Base-by-base conservation (phyloP, 2,797 vertebrate genomes). In the Erethizon dorsatum region DNA sequence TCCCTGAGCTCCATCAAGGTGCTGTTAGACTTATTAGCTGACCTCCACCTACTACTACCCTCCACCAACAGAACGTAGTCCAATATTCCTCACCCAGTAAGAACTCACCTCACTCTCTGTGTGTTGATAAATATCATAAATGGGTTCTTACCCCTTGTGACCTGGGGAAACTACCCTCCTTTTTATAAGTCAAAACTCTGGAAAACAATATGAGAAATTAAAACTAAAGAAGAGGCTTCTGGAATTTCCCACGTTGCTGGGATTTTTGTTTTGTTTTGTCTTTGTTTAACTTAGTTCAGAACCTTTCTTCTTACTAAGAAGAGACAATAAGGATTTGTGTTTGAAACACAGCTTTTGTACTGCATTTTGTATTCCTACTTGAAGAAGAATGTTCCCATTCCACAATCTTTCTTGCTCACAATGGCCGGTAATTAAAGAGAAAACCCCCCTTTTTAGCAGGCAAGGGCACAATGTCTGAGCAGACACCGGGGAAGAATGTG, bases 401-500 rank as follows among this genome's bases (percentile, higher is more conserved):
- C 67, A 59, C 3, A n/a, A 91, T 84, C 57, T 98, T 90, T 65
- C 95, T 97, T 88, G 84, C 85, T 88, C 92, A 96, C 59, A 33
- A 0, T 26, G 17, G 63, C 88, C 8, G 20, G 82, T 96, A 75
- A 94, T 96, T 95, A 90, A 84, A 98, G 97, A 96, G n/a, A 91
- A 95, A 96, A 65, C 31, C 63, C 47, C 87, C 83, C 67, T 79
- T 91, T 96, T 97, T 90, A 91, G 56, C 14, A 20, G 6, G 1
- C 54, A 88, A 92, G 89, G 89, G 15, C 88, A 77, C 87, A 5
- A 56, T n/a, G 20, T 95, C 90, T 20, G 3, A 80, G 89, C 96
- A 91, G 82, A 3, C 69, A 8, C 97, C 89, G 41, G 97, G 97
- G 98, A 98, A 95, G 96, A 96, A 98, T 94, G 94, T 96, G 96